These are phyloP conservation scores for Alcis repandata DNA, from an alignment of 2,888 invertebrate species.

Conservation along the genomic window DNA sequence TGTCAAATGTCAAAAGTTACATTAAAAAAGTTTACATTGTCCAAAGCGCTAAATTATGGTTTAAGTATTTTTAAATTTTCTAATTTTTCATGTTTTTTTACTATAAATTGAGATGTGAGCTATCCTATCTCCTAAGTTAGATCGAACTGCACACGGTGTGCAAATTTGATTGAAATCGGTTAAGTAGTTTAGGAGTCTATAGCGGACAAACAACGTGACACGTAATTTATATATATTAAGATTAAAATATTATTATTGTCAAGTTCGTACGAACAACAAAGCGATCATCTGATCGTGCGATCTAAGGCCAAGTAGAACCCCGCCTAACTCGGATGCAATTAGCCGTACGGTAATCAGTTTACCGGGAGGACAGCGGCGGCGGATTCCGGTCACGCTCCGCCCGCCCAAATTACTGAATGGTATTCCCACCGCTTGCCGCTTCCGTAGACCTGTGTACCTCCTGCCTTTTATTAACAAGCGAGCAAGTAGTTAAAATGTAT, in stretches of 20 bases:
- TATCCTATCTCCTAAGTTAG: no score
- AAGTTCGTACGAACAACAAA: background rate
- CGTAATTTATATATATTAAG: no score
- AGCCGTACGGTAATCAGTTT: slow-evolving; percentile 50
- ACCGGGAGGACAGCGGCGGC: slow-evolving; percentile 29
- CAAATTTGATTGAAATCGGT: no score
- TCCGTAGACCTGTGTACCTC: slow-evolving; percentile 15
- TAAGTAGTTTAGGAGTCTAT: no score
- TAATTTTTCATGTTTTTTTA: no score
- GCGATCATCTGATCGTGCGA: background rate
- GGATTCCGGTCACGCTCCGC: slow-evolving; percentile 49
- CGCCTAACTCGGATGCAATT: slow-evolving; percentile 46
- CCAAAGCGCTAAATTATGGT: no score
- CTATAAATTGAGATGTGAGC: no score
- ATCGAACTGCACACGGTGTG: no score
- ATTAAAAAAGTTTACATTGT: no score
- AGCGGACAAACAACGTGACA: no score
- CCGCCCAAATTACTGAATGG: slow-evolving; percentile 52
- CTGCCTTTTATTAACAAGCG: slow-evolving; percentile 15
- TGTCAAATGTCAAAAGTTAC: no score
- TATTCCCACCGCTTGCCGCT: slow-evolving; percentile 39
- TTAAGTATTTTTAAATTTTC: no score
- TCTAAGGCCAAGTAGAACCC: background rate
- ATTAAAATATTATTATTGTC: background rate
- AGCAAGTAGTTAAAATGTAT: background rate